Conservation (phyloP, 2,888 invertebrate genomes). For the Bibio marci region DNA sequence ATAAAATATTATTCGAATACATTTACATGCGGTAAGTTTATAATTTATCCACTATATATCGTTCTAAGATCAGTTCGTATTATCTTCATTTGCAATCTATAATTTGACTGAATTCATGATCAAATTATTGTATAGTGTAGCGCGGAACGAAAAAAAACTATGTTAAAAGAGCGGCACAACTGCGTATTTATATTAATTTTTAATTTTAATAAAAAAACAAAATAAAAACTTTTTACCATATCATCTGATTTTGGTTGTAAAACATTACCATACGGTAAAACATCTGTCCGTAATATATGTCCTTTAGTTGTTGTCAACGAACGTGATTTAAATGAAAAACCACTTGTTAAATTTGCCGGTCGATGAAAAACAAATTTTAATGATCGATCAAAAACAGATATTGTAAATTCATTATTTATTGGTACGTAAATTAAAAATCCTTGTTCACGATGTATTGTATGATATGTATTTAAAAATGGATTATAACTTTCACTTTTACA, state of each 20-base stretch:
- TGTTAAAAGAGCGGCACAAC: no score
- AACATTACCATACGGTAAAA: conserved; percentile 21
- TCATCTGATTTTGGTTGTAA: no score
- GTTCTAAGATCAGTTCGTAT: no score
- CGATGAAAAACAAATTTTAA: conserved; percentile 23
- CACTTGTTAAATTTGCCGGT: conserved; percentile 26
- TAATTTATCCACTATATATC: no score
- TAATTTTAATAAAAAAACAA: background rate
- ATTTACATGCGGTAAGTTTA: no score
- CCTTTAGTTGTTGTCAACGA: conserved; percentile 26
- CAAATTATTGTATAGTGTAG: no score
- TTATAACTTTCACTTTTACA: conserved; percentile 35
- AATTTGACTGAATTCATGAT: no score
- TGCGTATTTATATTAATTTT: no score
- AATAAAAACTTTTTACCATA: conserved; percentile 10
- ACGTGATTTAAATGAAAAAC: conserved; percentile 27
- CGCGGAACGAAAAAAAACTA: no score
- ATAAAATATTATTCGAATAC: no score
- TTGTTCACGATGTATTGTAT: conserved; percentile 47
- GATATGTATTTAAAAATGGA: conserved; percentile 44
- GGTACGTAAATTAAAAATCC: conserved; percentile 49
- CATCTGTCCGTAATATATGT: conserved; percentile 21
- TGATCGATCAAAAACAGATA: conserved; percentile 20
- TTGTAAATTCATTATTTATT: conserved; percentile 31
- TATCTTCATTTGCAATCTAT: no score